These are phyloP conservation scores for Zaprionus africanus DNA, from an alignment of 1,140 invertebrate genomes.

Conservation along the genomic window DNA sequence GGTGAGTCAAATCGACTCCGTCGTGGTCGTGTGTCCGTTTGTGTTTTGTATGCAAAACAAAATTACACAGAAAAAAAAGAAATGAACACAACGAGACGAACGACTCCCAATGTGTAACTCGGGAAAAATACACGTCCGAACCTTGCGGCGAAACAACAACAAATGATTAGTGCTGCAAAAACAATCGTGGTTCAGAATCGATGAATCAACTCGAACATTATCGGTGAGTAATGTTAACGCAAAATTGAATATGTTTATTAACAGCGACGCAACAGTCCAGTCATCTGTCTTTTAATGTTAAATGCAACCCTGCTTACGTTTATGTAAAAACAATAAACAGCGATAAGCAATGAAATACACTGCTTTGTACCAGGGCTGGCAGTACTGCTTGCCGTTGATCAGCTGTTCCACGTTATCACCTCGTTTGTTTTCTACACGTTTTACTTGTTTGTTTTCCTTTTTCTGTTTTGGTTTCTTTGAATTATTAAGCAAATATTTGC, in stretches of 20 bases:
- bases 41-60: constrained; percentile 45
- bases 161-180: constrained; percentile 31
- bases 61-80: constrained; percentile 53
- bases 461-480: constrained; percentile 18
- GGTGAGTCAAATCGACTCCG: constrained; percentile 41
- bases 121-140: constrained; percentile 35
- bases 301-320: neutral
- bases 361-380: neutral
- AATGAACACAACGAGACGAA: constrained; percentile 42
- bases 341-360: neutral
- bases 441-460: constrained; percentile 9
- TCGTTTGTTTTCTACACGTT: constrained; percentile 19
- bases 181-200: constrained; percentile 14
- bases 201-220: constrained; percentile 1
- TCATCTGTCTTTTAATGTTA: neutral
- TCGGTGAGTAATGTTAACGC: constrained; percentile 19
- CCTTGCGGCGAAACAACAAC: constrained; percentile 51
- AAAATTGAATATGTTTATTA: neutral
- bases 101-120: constrained; percentile 29
- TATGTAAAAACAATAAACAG: neutral
- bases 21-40: constrained; percentile 37
- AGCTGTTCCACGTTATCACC: constrained; percentile 14
- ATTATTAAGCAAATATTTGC: constrained; percentile 6
- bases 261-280: neutral
- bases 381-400: neutral